Base-by-base conservation (phyloP, 2,888 invertebrate genomes). In the Callimorpha dominula region DNA sequence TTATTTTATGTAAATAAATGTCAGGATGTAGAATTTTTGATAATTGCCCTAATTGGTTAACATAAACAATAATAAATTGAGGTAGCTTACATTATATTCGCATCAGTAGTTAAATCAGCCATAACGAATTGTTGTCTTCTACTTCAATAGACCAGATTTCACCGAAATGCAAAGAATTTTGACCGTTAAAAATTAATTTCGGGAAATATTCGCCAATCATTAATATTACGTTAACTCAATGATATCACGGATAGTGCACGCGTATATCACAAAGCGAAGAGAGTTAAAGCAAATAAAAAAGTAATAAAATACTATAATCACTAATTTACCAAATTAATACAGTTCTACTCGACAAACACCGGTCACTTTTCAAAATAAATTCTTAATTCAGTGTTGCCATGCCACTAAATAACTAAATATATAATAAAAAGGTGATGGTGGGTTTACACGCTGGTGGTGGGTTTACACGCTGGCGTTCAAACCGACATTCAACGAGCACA, bases 41-140 rank as follows among this genome's bases (percentile, higher is more conserved):
- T 14, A 12, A 60, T 60, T 20, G 31, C 20, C 7, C 14, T 31
- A 14, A 6, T 4, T 1, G 5, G 12, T 14, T 11, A 0, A 12
- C 40, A 57, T 14, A 20, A n/a, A 17, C 5, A 12, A 12, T 5
- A 20, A 20, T 60, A 46, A 49, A 46, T 65, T 67, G 4, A 40
- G 17, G 52, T 54, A 66, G 70, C 73, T 70, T 20, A 73, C 73
- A 67, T 70, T 20, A 67, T 12, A 70, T 63, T 63, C 46, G 54
- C 50, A 63, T 73, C 73, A 46, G 66, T 46, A 67, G 73, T 64
- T 50, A 67, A 49, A 60, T 74, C 74, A 50, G 68, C 70, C 73
- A 73, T 73, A 50, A 5, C n/a, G 40, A 42, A 67, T 54, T 42
- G n/a, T 54, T 12, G 31, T 52, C 31, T 12, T 60, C 60, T 14